Evolutionary conservation across 2,797 vertebrate genomes (phyloP).

Genomic region (Acrossocheilus wenchowensis): DNA sequence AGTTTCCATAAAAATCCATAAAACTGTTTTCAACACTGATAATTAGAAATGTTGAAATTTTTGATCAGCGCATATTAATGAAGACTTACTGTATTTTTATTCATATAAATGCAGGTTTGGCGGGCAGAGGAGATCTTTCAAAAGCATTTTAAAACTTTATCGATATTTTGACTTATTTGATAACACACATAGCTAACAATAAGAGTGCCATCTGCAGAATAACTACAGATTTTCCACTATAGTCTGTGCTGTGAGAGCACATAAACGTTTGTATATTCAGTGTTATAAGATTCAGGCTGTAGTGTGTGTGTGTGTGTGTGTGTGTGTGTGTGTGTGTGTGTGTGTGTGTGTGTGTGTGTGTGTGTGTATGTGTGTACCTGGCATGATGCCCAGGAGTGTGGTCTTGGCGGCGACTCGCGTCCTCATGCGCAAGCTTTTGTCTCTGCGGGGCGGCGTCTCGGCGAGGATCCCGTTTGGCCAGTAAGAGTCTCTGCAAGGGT

Average conservation of each 20-base stretch:
- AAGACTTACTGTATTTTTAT: not conserved
- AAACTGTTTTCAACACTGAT: too few species aligned
- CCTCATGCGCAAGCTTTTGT: constrained; percentile 94
- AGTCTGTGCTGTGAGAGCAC: not conserved
- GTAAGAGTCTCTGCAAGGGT: constrained; percentile 88
- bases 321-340: constrained; percentile 31
- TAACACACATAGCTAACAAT: not conserved
- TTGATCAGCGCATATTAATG: not conserved
- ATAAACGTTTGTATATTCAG: not conserved
- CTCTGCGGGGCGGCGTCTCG: constrained; percentile 88
- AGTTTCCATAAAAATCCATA: too few species aligned
- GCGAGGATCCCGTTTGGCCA: constrained; percentile 99
- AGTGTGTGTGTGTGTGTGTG: constrained; percentile 26
- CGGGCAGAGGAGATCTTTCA: not conserved
- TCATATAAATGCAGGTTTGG: not conserved
- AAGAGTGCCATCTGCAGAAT: not conserved
- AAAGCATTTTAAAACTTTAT: too few species aligned
- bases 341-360: constrained; percentile 32
- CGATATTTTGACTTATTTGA: not conserved
- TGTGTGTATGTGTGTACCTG: constrained; percentile 79
- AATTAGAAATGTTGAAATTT: too few species aligned
- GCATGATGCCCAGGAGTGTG: constrained; percentile 95
- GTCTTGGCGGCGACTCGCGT: constrained; percentile 96
- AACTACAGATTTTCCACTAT: not conserved
- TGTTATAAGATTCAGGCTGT: not conserved